Percentiles rank a stretch among this genome's conserved stretches.
Evolutionary conservation across 2,888 invertebrate genomes (phyloP).

Genomic region (Dendrolimus houi): DNA sequence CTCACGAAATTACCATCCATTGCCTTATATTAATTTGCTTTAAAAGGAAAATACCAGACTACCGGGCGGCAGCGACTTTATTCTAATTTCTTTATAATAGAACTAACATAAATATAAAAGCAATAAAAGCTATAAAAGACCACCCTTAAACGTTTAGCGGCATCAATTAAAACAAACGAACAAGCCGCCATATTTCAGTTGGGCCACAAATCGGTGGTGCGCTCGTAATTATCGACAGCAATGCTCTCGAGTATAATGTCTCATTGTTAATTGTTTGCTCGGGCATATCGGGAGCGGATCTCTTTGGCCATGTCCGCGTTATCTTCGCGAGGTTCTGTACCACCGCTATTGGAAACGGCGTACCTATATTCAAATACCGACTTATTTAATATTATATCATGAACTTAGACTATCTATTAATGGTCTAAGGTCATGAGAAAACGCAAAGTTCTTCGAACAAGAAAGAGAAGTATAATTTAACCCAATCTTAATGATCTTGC

Average conservation of each 20-base stretch:
- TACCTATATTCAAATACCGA: constrained; percentile 2
- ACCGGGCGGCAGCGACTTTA: no score
- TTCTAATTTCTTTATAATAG: no score
- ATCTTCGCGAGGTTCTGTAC: constrained; percentile 31
- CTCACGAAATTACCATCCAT: no score
- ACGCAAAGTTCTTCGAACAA: no score
- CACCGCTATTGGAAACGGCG: no score
- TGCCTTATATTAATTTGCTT: no score
- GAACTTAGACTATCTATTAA: no score
- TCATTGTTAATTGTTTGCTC: constrained; percentile 73
- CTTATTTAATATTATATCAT: constrained; percentile 7
- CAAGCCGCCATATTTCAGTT: constrained; percentile 49
- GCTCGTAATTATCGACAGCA: constrained; percentile 65
- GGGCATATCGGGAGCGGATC: constrained; percentile 65
- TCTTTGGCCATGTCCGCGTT: constrained; percentile 62
- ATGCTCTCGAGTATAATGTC: constrained; percentile 68
- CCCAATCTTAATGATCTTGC: no score
- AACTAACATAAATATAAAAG: not conserved
- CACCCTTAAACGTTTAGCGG: not conserved
- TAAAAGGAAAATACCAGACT: no score
- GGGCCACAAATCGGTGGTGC: constrained; percentile 42
- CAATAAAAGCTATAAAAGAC: not conserved
- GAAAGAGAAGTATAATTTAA: no score
- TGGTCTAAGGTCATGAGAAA: no score
- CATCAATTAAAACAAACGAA: constrained; percentile 9